phyloP scores from a whole-genome alignment of 2,113 vertebrate species.

The Acanthisitta chloris region DNA sequence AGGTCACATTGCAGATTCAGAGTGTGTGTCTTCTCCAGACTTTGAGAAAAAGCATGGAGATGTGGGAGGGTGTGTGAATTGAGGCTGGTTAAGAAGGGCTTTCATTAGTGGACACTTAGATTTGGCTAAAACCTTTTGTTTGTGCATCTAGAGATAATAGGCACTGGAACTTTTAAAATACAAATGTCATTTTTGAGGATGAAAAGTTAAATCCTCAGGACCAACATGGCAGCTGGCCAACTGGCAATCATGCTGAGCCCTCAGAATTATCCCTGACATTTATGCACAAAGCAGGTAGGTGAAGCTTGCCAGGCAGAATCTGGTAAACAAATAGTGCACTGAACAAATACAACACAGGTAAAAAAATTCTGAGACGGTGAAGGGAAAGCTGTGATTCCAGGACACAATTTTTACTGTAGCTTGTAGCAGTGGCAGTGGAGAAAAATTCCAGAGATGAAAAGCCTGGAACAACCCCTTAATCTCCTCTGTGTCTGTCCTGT shows the following conservation, averaged over 20 bases:
- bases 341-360: background rate
- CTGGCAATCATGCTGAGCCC: background rate
- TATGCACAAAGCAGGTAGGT: background rate
- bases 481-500: background rate
- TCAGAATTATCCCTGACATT: slow-evolving; percentile 4
- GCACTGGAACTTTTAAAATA: background rate
- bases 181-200: background rate
- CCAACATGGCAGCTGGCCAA: background rate
- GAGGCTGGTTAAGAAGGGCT: background rate
- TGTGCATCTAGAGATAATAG: background rate
- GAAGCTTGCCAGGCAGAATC: background rate
- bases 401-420: background rate
- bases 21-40: background rate
- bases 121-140: background rate
- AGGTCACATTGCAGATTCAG: background rate
- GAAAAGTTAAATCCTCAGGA: slow-evolving; percentile 14
- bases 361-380: background rate
- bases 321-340: background rate
- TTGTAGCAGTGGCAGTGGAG: background rate
- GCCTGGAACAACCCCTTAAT: background rate
- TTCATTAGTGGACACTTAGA: background rate
- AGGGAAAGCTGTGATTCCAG: background rate
- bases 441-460: slow-evolving; percentile 25
- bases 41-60: background rate
- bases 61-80: background rate